These are phyloP conservation scores for Gobionotothen gibberifrons DNA, from an alignment of 2,797 vertebrate genomes.

Conservation along the genomic window DNA sequence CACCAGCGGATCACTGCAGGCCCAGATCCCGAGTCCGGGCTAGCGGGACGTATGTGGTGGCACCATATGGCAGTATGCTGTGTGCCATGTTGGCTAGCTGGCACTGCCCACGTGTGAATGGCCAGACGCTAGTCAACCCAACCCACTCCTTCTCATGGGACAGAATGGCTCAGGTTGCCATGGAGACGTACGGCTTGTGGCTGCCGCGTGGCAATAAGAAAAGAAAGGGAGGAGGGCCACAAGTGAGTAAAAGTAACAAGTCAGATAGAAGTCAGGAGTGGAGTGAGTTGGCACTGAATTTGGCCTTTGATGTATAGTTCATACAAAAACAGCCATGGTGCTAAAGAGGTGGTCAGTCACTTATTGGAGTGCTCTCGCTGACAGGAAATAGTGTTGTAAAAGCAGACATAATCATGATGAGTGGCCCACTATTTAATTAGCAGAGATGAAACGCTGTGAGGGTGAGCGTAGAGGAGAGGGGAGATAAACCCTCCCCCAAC, in stretches of 20 bases:
- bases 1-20: conserved; percentile 62
- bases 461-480: conserved; percentile 48
- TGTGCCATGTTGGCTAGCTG: conserved; percentile 88
- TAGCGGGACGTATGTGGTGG: conserved; percentile 82
- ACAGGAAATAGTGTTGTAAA: conserved; percentile 74
- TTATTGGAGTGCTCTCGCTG: conserved; percentile 60
- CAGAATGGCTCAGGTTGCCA: conserved; percentile 82
- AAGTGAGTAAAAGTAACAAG: conserved; percentile 73
- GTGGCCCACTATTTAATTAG: conserved; percentile 82
- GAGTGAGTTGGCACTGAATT: conserved; percentile 47
- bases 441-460: conserved; percentile 71
- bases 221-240: conserved; percentile 62
- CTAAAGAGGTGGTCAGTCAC: conserved; percentile 63
- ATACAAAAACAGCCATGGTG: conserved; percentile 42
- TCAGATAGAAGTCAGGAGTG: conserved; percentile 68
- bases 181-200: conserved; percentile 83
- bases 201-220: conserved; percentile 73
- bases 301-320: conserved; percentile 58
- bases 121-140: conserved; percentile 87
- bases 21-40: conserved; percentile 67
- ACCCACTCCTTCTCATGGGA: conserved; percentile 83
- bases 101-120: conserved; percentile 84
- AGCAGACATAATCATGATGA: conserved; percentile 79
- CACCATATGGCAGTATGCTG: conserved; percentile 89
- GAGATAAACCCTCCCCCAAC: conserved; percentile 74